phyloP scores from a whole-genome alignment of 2,113 vertebrate genomes.

The Gallinago paraguaiae region DNA sequence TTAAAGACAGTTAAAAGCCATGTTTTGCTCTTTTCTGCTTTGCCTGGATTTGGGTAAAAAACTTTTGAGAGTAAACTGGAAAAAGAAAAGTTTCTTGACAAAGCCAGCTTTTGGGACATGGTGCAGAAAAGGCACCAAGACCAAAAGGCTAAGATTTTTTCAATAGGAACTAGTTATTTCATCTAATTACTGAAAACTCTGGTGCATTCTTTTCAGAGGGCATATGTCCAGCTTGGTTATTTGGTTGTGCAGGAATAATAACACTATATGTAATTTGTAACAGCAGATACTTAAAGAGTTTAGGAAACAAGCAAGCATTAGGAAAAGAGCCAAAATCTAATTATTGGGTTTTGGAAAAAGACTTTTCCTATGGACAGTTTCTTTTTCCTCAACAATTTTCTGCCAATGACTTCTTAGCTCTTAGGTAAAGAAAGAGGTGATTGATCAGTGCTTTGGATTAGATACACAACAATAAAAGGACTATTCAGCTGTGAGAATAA shows the following conservation, averaged over 20 bases:
- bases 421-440: accelerated
- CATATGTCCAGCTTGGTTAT: neutral
- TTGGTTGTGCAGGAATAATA: neutral
- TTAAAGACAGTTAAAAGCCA: neutral
- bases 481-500: neutral
- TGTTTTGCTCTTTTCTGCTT: neutral
- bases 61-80: neutral
- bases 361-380: neutral
- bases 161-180: neutral
- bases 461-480: neutral
- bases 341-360: neutral
- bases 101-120: neutral
- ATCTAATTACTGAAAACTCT: neutral
- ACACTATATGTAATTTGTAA: neutral
- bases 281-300: neutral
- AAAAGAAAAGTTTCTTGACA: neutral
- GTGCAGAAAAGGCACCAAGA: neutral
- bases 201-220: neutral
- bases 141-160: neutral
- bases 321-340: neutral
- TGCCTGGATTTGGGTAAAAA: neutral
- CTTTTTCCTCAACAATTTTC: neutral
- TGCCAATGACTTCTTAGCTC: neutral
- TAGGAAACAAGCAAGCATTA: neutral
- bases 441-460: neutral